Conservation (phyloP, 2,797 vertebrate species). For the Mormyrops boulengeri region DNA sequence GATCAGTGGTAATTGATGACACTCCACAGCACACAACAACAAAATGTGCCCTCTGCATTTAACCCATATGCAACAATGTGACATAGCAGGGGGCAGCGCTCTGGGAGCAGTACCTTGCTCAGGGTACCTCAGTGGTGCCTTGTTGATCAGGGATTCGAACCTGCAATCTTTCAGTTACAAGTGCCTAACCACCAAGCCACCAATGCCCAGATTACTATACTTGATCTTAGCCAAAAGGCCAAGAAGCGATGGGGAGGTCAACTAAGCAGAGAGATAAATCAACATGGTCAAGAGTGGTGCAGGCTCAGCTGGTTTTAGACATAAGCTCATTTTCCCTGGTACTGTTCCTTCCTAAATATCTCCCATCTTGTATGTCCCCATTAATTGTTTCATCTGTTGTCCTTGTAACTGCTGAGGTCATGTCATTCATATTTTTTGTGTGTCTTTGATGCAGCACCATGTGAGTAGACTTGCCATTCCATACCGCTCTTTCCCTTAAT, state of each 20-base stretch:
- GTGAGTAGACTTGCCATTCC: neutral
- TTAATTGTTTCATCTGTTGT: neutral
- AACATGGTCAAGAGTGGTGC: neutral
- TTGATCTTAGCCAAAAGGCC: too few species aligned
- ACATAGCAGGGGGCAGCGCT: too few species aligned
- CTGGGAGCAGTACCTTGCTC: too few species aligned
- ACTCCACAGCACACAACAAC: too few species aligned
- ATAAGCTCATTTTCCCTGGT: neutral
- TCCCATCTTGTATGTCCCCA: neutral
- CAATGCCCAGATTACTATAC: too few species aligned
- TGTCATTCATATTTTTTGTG: neutral
- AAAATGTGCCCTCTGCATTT: too few species aligned
- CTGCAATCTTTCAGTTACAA: too few species aligned
- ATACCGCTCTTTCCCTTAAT: neutral
- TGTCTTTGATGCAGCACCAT: neutral
- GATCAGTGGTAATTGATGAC: too few species aligned
- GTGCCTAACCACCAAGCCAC: too few species aligned
- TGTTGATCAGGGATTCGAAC: too few species aligned
- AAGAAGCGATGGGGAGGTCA: neutral
- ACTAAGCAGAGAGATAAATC: neutral
- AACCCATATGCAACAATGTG: too few species aligned
- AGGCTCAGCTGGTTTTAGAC: neutral
- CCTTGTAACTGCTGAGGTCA: neutral
- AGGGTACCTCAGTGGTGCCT: too few species aligned
- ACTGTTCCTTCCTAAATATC: neutral